Evolutionary conservation across 2,888 invertebrate species (phyloP), one percentile per base, ranked within the genome.

Genomic region (Erebia palarica): DNA sequence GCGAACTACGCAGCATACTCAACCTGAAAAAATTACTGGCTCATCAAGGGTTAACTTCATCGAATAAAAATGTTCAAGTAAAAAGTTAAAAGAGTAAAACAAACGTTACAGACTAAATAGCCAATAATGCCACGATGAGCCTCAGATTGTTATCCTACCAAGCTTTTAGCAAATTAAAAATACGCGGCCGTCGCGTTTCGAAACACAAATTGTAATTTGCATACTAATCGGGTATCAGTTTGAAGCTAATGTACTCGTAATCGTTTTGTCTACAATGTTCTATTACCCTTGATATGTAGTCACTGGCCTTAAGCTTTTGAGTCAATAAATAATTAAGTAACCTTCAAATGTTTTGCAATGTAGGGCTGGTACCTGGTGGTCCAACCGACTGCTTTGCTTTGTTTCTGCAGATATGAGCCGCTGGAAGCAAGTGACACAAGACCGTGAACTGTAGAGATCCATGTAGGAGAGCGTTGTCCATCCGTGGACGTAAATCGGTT

Each of bases 121-220:
- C 66, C 66, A 57, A 66, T 66, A 66, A 47, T 55, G 42, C 13
- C 63, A 44, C n/a, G 66, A 44, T 58, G 44, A 47, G 57, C 44
- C 66, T 44, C 57, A 66, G 66, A 66, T 66, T 57, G 57, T 66
- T 66, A 66, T 66, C 66, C 44, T 58, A 47, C 47, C 57, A 14
- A 82, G 91, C 91, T 92, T 91, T 92, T 91, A 90, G 89, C 89
- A 91, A 90, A 92, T 92, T 91, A 90, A 90, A 91, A 90, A 86
- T 83, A 83, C 80, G 76, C 75, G 75, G 71, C 55, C 49, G 72
- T 51, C 58, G 68, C 65, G 59, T 57, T 57, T 47, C 21, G 44
- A 57, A 66, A 47, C 57, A 66, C 66, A 44, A 66, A 44, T 66
- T 47, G 44, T 47, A 58, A 66, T 66, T 57, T 57, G 57, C 65